Evolutionary conservation across 2,797 vertebrate species (phyloP).

Genomic region (Carduelis carduelis): DNA sequence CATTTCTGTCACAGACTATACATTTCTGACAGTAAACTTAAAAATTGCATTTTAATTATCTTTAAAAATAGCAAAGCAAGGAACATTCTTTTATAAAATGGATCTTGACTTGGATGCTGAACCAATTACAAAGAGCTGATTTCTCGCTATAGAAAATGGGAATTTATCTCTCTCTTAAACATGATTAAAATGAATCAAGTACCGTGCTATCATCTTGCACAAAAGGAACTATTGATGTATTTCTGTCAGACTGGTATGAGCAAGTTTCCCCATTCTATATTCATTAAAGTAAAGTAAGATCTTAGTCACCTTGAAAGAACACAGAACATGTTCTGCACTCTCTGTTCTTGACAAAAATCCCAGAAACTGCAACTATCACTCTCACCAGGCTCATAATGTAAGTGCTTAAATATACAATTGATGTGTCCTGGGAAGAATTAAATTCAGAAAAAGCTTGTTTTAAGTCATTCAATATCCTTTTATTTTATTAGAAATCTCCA

Average conservation of each 20-base stretch:
- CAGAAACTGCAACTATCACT: background rate
- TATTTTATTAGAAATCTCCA: background rate
- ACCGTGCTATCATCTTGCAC: background rate
- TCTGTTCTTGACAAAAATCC: background rate
- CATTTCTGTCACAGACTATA: background rate
- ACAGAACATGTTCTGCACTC: background rate
- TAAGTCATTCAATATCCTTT: background rate
- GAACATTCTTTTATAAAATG: background rate
- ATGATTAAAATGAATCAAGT: background rate
- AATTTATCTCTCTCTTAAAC: background rate
- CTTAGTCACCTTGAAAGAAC: conserved; percentile 14
- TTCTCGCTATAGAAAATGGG: background rate
- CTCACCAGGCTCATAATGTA: background rate
- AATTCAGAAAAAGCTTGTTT: background rate
- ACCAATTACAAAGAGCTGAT: background rate
- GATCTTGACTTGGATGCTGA: background rate
- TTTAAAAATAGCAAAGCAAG: background rate
- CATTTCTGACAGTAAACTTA: background rate
- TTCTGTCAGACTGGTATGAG: background rate
- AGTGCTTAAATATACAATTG: background rate
- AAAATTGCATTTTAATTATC: background rate
- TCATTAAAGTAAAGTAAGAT: conserved; percentile 7
- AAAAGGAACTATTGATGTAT: background rate
- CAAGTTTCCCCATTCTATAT: background rate
- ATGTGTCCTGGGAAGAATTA: background rate